A percentile compares a stretch with the other conserved stretches of the same genome.
These are phyloP conservation scores for Picus viridis DNA, from an alignment of 2,797 vertebrate genomes.

Conservation along the genomic window DNA sequence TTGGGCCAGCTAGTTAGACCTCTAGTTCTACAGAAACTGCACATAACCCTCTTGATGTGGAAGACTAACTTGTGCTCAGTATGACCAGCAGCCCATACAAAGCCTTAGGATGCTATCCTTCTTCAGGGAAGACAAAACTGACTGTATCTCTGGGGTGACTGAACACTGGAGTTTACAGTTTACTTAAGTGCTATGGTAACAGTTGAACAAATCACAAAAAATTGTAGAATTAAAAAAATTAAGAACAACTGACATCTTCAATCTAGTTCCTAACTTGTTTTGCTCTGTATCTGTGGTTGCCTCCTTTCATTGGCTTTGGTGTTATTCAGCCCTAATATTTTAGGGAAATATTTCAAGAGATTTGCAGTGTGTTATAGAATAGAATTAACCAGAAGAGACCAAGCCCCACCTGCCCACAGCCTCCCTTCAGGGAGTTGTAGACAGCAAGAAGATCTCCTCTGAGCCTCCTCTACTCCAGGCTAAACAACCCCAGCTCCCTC, in stretches of 20 bases:
- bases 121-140: neutral
- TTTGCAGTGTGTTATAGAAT: neutral
- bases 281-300: neutral
- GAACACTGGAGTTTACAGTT: neutral
- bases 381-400: too few relatives aligned
- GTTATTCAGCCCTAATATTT: neutral
- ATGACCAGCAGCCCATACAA: neutral
- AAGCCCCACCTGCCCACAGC: too few relatives aligned
- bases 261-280: neutral
- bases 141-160: neutral
- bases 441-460: too few relatives aligned
- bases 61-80: neutral
- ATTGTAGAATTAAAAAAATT: neutral
- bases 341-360: neutral
- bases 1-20: neutral
- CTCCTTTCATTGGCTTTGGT: neutral
- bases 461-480: too few relatives aligned
- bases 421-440: too few relatives aligned
- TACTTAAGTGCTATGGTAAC: neutral
- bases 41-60: neutral
- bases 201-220: neutral
- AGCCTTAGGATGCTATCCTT: neutral
- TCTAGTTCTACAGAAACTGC: neutral
- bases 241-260: neutral
- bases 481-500: too few relatives aligned